Base-by-base conservation (phyloP, 1,140 invertebrate species). In the Cyclina sinensis region DNA sequence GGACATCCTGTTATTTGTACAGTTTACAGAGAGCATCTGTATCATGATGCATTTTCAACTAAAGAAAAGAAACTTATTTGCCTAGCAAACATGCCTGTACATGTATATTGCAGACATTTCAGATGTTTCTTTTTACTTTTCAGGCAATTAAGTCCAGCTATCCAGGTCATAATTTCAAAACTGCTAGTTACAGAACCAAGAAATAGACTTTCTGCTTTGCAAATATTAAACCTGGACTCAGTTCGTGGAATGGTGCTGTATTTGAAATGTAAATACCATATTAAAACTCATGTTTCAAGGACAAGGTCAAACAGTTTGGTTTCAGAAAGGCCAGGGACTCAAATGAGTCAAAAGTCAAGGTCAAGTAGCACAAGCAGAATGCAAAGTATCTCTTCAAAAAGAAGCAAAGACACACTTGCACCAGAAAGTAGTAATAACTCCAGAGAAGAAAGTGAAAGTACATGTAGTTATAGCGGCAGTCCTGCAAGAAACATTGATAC, bases 231-330 rank as follows among this genome's bases (percentile, higher is more conserved):
- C 2, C 11, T 54, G 16, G 46, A 54, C 16, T 16, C 32, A n/a
- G 39, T 48, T 14, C 46, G 11, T 21, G 46, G 27, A 16, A 78
- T 78, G 46, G 43, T 78, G 12, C 16, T 78, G 14, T 78, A 51
- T n/a, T 27, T 78, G 30, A 78, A 78, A 35, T 11, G 32, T 12
- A 78, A 30, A 32, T 51, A 78, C 35, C 7, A n/a, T 21, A 7
- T n/a, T 0, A 76, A 51, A 48, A 43, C n/a, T 76, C 73, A 76
- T n/a, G 32, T 1, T 54, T 51, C 74, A 54, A 78, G 74, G 48
- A 12, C 48, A 78, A 78, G 74, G 48, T 78, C 74, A 30, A 35
- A 54, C 32, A 78, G 74, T 35, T 78, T 78, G 32, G 74, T 78
- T 35, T 32, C 74, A 32, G 35, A 32, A 32, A 78, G 74, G 74